Percentiles rank a stretch among this genome's conserved stretches.
Evolutionary conservation across 2,797 vertebrate genomes (phyloP).

Genomic region (Acipenser transmontanus): DNA sequence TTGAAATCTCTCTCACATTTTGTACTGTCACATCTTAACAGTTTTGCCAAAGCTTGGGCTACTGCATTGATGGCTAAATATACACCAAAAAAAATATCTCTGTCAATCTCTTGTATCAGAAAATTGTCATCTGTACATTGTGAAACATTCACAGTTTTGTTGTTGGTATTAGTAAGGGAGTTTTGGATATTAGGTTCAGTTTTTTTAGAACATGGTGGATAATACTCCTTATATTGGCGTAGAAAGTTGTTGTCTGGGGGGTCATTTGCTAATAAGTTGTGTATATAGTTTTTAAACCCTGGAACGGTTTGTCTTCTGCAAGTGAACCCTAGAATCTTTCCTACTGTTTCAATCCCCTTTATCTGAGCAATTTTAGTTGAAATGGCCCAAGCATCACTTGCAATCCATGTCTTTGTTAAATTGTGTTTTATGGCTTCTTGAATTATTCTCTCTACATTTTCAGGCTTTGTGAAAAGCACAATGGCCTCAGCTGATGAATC

Average conservation of each 20-base stretch:
- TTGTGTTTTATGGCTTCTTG: conserved; percentile 5
- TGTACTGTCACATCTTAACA: conserved; percentile 4
- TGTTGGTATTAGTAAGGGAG: background rate
- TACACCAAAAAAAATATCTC: background rate
- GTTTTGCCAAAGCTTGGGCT: background rate
- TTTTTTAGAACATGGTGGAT: background rate
- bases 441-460: conserved; percentile 9
- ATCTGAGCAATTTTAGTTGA: background rate
- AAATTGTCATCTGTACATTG: background rate
- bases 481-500: conserved; percentile 12
- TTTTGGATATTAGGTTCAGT: background rate
- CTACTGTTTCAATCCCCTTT: background rate
- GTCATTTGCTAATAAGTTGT: background rate
- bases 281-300: background rate
- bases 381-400: conserved; percentile 4
- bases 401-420: conserved; percentile 5
- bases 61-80: conserved; percentile 1
- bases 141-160: no score
- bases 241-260: background rate
- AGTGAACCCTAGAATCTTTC: background rate
- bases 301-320: background rate
- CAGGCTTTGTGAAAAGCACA: conserved; percentile 7
- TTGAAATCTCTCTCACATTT: background rate
- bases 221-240: background rate
- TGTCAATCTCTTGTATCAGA: background rate